Percentiles rank a stretch among this genome's conserved stretches.
Evolutionary conservation across 2,113 vertebrate species (phyloP).

Genomic region (Chaetorhynchus papuensis): DNA sequence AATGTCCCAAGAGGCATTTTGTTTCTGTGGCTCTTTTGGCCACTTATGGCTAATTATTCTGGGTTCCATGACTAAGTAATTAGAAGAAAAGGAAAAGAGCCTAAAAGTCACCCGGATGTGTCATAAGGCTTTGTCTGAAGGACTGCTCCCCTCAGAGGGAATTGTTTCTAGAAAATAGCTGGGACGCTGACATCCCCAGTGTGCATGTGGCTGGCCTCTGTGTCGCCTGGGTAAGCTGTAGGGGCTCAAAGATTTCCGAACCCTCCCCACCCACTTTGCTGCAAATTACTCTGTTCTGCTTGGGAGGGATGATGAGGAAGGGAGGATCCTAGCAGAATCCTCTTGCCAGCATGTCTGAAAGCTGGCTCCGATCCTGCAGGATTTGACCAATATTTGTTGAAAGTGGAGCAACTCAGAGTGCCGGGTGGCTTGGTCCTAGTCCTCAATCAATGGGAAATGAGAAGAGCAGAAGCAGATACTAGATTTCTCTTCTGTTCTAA

Average conservation of each 20-base stretch:
- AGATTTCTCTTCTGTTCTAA: neutral
- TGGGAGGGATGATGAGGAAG: constrained; percentile 46
- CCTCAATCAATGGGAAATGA: neutral
- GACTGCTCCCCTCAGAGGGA: constrained; percentile 6
- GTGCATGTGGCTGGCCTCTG: neutral
- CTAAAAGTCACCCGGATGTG: constrained; percentile 28
- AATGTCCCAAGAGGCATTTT: constrained; percentile 40
- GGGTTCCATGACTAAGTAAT: constrained; percentile 25
- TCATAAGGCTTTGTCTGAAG: constrained; percentile 38
- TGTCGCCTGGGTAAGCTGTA: neutral
- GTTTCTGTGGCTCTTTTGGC: constrained; percentile 41
- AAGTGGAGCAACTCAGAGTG: neutral
- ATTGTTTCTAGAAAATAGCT: constrained; percentile 57
- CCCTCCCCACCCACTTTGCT: constrained; percentile 26
- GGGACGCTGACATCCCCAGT: neutral
- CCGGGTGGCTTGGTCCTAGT: neutral
- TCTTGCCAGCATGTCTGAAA: neutral
- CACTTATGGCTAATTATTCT: neutral
- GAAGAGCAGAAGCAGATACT: neutral
- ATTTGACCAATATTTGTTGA: neutral
- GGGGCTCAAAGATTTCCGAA: constrained; percentile 4
- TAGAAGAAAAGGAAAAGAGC: constrained; percentile 37
- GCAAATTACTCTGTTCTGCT: constrained; percentile 36
- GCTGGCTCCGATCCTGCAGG: constrained; percentile 5
- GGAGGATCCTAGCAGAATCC: constrained; percentile 23